Evolutionary conservation across 1,140 invertebrate genomes (phyloP).

Genomic region (Trichoplusia ni): DNA sequence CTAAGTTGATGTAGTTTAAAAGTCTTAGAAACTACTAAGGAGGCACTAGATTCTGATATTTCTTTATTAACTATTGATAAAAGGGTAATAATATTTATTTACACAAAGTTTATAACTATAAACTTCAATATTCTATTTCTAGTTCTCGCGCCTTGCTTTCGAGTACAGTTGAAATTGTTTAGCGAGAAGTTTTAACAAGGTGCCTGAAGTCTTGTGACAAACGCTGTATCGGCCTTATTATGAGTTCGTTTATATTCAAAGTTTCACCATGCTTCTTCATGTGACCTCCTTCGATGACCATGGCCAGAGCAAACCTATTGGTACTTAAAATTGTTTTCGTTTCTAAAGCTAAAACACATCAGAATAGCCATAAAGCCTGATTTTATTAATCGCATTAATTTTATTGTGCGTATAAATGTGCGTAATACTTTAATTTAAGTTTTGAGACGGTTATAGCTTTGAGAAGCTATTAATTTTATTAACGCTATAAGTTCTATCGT

Average conservation of each 20-base stretch:
- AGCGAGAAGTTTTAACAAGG: slow-evolving; percentile 1
- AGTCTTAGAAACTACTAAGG: no score
- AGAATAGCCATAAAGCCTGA: neutral
- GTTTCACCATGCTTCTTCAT: no score
- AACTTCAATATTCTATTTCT: neutral
- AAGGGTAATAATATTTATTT: no score
- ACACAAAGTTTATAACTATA: neutral
- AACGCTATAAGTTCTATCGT: neutral
- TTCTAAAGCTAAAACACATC: neutral
- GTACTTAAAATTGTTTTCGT: neutral
- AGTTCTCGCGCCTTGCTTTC: neutral
- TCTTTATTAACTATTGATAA: no score
- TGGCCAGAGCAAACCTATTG: no score
- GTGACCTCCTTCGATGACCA: no score
- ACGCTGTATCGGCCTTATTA: neutral
- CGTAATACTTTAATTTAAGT: slow-evolving; percentile 14
- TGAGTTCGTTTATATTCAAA: neutral
- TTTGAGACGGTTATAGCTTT: neutral
- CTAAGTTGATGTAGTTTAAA: no score
- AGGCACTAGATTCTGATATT: no score
- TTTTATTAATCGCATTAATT: slow-evolving; percentile 3
- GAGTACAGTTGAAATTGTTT: neutral
- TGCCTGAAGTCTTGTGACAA: neutral
- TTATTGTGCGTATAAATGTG: slow-evolving; percentile 3
- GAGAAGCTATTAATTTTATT: neutral